phyloP scores from a whole-genome alignment of 2,797 vertebrate species.

The Threskiornis aethiopicus region DNA sequence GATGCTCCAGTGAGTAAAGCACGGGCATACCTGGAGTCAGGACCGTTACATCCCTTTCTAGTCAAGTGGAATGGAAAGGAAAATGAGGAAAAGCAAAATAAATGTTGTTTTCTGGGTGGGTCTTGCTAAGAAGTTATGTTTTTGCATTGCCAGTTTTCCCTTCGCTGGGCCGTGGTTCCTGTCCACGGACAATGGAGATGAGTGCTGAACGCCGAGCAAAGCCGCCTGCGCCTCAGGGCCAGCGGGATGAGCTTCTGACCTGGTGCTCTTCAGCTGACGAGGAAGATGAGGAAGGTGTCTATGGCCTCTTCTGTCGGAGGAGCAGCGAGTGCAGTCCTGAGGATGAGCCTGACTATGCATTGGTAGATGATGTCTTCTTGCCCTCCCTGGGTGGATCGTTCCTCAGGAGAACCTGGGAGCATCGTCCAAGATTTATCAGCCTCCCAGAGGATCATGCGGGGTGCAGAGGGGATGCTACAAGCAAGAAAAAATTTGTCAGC shows the following conservation, averaged over 20 bases:
- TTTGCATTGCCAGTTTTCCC: background rate
- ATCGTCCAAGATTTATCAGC: background rate
- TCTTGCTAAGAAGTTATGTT: background rate
- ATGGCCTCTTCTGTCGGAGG: background rate
- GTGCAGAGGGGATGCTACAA: background rate
- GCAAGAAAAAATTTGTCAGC: background rate
- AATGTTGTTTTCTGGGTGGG: background rate
- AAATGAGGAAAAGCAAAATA: background rate
- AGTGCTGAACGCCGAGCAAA: fast-evolving
- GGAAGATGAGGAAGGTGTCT: background rate
- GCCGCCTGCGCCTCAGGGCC: background rate
- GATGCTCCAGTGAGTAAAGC: background rate
- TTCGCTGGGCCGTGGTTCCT: fast-evolving
- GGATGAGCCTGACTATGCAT: background rate
- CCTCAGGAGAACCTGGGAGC: background rate
- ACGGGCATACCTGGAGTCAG: background rate
- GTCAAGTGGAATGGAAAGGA: background rate
- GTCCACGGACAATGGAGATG: fast-evolving
- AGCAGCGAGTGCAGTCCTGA: background rate
- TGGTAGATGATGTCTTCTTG: background rate
- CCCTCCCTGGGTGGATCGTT: background rate
- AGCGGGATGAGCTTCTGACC: background rate
- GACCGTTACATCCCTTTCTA: background rate
- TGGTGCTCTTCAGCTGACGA: fast-evolving
- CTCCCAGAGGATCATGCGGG: background rate